Evolutionary conservation across 2,113 vertebrate genomes (phyloP).

Genomic region (Cricetomys ansorgei): DNA sequence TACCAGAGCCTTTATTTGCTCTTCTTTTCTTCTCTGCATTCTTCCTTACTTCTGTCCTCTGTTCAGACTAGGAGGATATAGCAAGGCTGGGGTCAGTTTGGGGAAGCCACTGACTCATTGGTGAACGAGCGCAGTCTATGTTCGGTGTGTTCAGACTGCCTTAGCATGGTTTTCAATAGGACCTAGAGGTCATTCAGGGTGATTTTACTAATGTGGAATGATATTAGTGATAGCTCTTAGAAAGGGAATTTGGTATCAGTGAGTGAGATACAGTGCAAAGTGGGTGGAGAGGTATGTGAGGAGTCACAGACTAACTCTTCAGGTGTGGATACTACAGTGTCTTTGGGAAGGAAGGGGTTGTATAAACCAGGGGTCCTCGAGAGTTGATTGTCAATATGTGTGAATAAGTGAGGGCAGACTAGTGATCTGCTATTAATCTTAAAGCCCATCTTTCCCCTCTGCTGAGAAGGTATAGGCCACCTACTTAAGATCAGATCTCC

Average conservation of each 20-base stretch:
- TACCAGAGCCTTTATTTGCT: neutral
- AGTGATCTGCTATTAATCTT: neutral
- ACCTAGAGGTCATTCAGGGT: neutral
- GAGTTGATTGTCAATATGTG: neutral
- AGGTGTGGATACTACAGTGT: neutral
- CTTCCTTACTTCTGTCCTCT: neutral
- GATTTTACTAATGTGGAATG: neutral
- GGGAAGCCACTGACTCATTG: neutral
- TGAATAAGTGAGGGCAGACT: neutral
- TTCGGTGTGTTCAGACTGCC: no score
- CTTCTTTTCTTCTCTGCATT: neutral
- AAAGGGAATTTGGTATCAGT: neutral
- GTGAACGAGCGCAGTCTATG: neutral
- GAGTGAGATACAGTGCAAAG: neutral
- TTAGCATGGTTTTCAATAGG: neutral
- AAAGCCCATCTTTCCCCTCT: neutral
- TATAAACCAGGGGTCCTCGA: neutral
- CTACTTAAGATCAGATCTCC: fast-evolving
- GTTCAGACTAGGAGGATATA: neutral
- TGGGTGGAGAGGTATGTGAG: neutral
- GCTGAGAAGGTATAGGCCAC: neutral
- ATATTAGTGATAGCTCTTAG: neutral
- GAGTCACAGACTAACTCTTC: neutral
- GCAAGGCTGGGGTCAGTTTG: neutral
- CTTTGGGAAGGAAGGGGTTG: neutral